phyloP scores from a whole-genome alignment of 2,113 vertebrate genomes.

The Procavia capensis region DNA sequence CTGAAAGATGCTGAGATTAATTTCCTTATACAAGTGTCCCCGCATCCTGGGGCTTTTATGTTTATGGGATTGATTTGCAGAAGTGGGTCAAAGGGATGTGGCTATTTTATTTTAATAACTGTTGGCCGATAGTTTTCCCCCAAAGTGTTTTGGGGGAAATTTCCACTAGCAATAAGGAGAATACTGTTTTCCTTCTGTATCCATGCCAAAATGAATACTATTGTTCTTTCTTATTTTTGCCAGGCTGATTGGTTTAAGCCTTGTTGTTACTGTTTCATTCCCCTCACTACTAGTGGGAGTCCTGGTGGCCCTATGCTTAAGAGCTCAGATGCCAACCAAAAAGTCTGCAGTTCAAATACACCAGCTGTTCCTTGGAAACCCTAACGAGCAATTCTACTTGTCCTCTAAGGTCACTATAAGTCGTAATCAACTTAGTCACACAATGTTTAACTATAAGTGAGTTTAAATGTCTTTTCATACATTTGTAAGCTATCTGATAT shows the following conservation, averaged over 20 bases:
- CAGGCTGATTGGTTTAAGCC: not conserved
- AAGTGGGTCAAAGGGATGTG: slow-evolving; percentile 8
- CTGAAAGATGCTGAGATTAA: not conserved
- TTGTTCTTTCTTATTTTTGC: not conserved
- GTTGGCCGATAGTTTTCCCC: not conserved
- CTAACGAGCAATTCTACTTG: too few relatives aligned
- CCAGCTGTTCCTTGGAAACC: too few relatives aligned
- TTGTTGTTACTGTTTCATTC: not conserved
- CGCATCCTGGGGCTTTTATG: not conserved
- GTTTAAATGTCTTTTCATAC: not conserved
- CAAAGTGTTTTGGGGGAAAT: too few relatives aligned
- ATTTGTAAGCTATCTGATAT: not conserved
- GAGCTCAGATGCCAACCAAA: too few relatives aligned
- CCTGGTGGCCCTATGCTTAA: too few relatives aligned
- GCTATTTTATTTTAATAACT: slow-evolving; percentile 37
- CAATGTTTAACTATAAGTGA: not conserved
- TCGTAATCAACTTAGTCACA: too few relatives aligned
- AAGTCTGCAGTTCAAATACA: too few relatives aligned
- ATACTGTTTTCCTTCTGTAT: not conserved
- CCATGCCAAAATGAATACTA: not conserved
- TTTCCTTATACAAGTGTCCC: not conserved
- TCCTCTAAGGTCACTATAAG: too few relatives aligned
- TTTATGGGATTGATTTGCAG: not conserved
- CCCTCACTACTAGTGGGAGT: not conserved
- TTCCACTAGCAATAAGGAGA: not conserved